These are phyloP conservation scores for Bubo bubo DNA, from an alignment of 2,113 vertebrate genomes.

Conservation along the genomic window DNA sequence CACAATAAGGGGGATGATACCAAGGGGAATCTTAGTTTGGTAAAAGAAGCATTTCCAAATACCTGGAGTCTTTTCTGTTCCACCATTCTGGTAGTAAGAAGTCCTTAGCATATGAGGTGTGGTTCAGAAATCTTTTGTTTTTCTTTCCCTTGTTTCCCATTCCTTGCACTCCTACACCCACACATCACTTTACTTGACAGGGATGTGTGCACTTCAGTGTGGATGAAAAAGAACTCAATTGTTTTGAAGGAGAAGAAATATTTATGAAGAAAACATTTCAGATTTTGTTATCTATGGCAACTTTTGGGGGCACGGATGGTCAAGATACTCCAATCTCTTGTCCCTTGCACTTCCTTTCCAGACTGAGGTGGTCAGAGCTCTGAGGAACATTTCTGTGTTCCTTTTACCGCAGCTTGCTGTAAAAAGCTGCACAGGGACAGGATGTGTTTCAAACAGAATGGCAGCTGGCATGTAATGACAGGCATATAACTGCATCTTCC, in stretches of 20 bases:
- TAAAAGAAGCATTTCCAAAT: neutral
- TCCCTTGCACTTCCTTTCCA: neutral
- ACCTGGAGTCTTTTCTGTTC: neutral
- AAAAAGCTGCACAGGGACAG: neutral
- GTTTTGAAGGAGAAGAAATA: neutral
- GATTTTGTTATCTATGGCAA: neutral
- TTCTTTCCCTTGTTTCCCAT: neutral
- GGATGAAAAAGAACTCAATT: neutral
- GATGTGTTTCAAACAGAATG: neutral
- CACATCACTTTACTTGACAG: neutral
- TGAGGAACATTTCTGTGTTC: neutral
- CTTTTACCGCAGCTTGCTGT: neutral
- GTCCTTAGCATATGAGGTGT: accelerated
- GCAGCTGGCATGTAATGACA: neutral
- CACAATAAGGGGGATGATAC: neutral
- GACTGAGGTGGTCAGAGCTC: neutral
- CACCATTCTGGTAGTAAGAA: neutral
- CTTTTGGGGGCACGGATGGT: accelerated
- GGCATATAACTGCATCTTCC: neutral
- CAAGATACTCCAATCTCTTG: neutral
- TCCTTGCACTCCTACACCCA: neutral
- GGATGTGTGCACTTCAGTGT: neutral
- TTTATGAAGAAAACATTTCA: neutral
- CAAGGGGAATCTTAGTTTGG: neutral
- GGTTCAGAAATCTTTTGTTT: neutral